These are phyloP conservation scores for Crotophaga sulcirostris DNA, from an alignment of 2,113 vertebrate species.

Conservation along the genomic window DNA sequence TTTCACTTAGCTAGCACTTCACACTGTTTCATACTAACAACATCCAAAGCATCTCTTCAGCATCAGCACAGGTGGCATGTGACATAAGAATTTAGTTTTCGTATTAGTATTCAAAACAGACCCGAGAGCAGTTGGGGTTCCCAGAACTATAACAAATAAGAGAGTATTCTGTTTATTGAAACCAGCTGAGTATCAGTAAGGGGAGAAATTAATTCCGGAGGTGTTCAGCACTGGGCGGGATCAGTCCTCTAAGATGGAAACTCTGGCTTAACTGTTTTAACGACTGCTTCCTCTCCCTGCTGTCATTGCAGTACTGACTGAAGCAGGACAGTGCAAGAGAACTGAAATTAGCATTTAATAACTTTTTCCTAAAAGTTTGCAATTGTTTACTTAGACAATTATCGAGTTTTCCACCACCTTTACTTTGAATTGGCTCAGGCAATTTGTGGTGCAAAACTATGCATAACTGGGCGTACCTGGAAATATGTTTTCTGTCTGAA, in stretches of 20 bases:
- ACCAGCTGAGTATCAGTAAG: background rate
- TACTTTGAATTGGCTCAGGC: background rate
- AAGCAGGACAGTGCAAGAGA: background rate
- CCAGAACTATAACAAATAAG: background rate
- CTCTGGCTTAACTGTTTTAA: conserved; percentile 6
- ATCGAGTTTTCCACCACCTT: background rate
- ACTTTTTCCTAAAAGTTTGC: background rate
- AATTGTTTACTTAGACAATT: background rate
- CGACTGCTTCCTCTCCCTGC: background rate
- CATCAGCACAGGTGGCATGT: background rate
- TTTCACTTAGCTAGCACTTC: background rate
- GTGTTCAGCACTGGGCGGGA: background rate
- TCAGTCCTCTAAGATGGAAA: background rate
- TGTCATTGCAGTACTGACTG: background rate
- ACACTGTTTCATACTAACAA: background rate
- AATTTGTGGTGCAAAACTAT: background rate
- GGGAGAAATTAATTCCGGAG: background rate
- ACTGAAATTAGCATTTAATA: background rate
- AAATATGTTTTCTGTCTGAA: background rate
- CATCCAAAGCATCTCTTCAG: background rate
- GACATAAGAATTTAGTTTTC: background rate
- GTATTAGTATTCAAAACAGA: background rate
- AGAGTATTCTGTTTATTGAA: background rate
- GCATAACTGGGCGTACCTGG: background rate
- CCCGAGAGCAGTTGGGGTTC: background rate